phyloP scores from a whole-genome alignment of 1,140 invertebrate species.

The Charaxes varanes region DNA sequence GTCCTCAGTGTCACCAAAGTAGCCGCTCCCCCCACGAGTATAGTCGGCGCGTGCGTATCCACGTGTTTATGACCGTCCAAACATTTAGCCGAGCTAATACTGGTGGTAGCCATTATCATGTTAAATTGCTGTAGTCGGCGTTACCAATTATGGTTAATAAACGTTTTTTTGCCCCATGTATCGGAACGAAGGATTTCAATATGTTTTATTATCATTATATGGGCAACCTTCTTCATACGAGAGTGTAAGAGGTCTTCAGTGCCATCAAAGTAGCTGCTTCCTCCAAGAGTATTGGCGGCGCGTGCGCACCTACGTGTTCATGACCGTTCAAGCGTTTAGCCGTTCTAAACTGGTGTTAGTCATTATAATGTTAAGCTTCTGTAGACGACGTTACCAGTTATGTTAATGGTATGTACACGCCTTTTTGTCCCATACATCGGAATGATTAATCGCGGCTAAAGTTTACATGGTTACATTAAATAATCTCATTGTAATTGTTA shows the following conservation, averaged over 20 bases:
- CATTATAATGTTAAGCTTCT: conserved; percentile 15
- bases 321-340: conserved; percentile 15
- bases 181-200: too few species aligned
- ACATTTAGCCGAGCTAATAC: conserved; percentile 15
- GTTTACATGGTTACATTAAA: too few species aligned
- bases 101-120: conserved; percentile 14
- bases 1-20: conserved; percentile 5
- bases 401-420: too few species aligned
- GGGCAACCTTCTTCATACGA: too few species aligned
- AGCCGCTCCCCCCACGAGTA: conserved; percentile 14
- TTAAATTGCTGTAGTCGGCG: conserved; percentile 10
- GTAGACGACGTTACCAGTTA: conserved; percentile 4
- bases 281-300: conserved; percentile 28
- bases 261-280: conserved; percentile 8
- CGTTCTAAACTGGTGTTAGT: conserved; percentile 12
- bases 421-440: too few species aligned
- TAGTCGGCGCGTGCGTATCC: conserved; percentile 50
- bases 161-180: too few species aligned
- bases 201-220: too few species aligned
- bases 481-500: too few species aligned
- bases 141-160: conserved; percentile 8
- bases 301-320: conserved; percentile 52
- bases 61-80: conserved; percentile 29
- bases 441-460: too few species aligned
- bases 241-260: conserved; percentile 9